Evolutionary conservation across 92 coral and sea anemone species (phyloP), one percentile per base, ranked within the genome.

Genomic region (Porites lobata): DNA sequence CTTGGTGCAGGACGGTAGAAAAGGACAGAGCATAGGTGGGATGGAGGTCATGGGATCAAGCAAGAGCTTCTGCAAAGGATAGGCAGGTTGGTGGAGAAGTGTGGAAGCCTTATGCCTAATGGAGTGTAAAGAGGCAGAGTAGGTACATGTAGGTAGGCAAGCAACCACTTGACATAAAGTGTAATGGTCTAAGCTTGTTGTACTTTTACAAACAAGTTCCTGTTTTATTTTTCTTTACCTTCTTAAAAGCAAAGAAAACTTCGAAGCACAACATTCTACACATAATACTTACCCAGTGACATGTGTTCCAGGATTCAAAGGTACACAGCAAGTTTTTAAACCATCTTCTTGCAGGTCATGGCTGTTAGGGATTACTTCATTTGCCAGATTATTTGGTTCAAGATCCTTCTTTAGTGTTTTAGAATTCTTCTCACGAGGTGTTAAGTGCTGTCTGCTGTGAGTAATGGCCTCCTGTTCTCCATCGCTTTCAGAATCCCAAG

Each of bases 401-500:
- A 24, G 83, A 17, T 75, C 63, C 24, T 18, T 12, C 9, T 65
- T 62, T 15, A 3, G 54, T 68, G 52, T 65, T 19, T 56, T 85
- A n/a, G 84, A 76, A 64, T 77, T 85, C 15, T 77, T 66, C 19
- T 78, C 84, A 52, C 57, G 79, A 18, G 83, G 83, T 67, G 89
- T 85, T 57, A 85, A 78, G 8, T 67, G 84, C 22, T 85, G 83
- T n/a, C 89, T 66, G 80, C 89, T 85, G 72, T 79, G 86, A 13
- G 79, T 53, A n/a, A 84, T 63, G n/a, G 81, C 86, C 12, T 80
- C 90, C 59, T 92, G 72, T 15, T 84, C 90, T 29, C 50, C 68
- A 13, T 75, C 93, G 54, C 88, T 89, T 9, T 90, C 91, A 65
- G 87, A 84, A 74, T 95, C 96, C 96, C 94, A 93, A 14, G 96